A percentile compares a stretch with the other conserved stretches of the same genome.
These are phyloP conservation scores for Burhinus oedicnemus DNA, from an alignment of 2,113 vertebrate species.

Conservation along the genomic window DNA sequence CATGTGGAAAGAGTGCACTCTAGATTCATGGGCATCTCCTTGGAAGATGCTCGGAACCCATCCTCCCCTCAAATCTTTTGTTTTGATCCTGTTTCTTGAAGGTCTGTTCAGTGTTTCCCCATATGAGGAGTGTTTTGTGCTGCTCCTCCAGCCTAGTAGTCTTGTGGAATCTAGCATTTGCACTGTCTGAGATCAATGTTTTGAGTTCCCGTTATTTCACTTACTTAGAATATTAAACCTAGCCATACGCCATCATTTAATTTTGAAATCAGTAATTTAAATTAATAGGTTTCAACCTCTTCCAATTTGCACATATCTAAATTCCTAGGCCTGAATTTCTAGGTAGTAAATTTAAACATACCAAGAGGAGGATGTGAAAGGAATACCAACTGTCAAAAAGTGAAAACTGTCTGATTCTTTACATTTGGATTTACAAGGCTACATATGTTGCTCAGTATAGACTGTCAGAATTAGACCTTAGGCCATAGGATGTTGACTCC, in stretches of 20 bases:
- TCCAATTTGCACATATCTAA: background rate
- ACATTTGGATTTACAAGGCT: background rate
- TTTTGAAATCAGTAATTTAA: background rate
- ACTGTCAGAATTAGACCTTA: background rate
- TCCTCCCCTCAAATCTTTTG: background rate
- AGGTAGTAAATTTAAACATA: background rate
- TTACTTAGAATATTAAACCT: background rate
- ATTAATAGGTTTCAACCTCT: background rate
- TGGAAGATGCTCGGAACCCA: background rate
- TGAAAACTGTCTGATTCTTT: background rate
- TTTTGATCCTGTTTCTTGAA: background rate
- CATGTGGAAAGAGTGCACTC: rapidly evolving
- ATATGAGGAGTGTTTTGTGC: background rate
- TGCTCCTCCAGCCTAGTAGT: background rate
- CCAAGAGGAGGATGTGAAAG: background rate
- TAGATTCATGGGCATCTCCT: background rate
- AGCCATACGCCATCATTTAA: background rate
- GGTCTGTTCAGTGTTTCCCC: background rate
- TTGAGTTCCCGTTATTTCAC: background rate
- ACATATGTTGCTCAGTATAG: background rate
- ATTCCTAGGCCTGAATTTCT: background rate
- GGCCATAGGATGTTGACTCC: background rate
- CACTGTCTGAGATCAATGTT: background rate
- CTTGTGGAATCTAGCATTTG: background rate
- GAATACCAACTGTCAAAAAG: background rate